Percentiles rank a stretch among this genome's conserved stretches.
Evolutionary conservation across 2,113 vertebrate species (phyloP).

Genomic region (Sigmodon hispidus): DNA sequence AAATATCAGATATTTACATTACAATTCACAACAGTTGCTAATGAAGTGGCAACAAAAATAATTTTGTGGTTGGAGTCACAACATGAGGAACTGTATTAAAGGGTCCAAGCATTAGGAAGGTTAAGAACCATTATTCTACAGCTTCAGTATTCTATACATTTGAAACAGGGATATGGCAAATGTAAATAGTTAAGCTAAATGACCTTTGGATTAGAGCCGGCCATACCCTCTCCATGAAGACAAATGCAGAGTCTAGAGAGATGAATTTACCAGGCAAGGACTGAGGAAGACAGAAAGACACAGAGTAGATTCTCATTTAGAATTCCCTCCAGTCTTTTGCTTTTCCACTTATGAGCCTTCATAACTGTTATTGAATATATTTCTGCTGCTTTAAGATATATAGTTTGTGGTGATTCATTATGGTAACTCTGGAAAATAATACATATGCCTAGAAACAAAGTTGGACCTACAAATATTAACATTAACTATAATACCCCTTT

Average conservation of each 20-base stretch:
- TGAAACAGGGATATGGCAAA: neutral
- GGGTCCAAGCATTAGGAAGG: neutral
- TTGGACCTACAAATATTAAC: neutral
- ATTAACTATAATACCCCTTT: neutral
- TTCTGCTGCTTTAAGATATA: neutral
- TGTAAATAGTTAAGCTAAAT: neutral
- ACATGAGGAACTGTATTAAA: neutral
- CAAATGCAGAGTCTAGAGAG: neutral
- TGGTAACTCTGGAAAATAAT: neutral
- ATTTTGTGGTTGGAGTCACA: neutral
- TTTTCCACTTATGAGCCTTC: neutral
- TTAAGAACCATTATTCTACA: neutral
- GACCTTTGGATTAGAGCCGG: neutral
- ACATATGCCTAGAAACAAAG: neutral
- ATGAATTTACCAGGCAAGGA: neutral
- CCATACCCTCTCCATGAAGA: neutral
- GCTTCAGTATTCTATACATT: neutral
- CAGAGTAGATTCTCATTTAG: neutral
- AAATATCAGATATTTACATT: neutral
- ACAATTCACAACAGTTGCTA: neutral
- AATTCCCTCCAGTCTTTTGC: neutral
- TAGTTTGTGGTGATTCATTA: neutral
- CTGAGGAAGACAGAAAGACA: neutral
- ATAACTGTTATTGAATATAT: neutral
- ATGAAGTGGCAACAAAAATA: neutral